Base-by-base conservation (phyloP, 2,113 vertebrate species). In the Oncorhynchus nerka region DNA sequence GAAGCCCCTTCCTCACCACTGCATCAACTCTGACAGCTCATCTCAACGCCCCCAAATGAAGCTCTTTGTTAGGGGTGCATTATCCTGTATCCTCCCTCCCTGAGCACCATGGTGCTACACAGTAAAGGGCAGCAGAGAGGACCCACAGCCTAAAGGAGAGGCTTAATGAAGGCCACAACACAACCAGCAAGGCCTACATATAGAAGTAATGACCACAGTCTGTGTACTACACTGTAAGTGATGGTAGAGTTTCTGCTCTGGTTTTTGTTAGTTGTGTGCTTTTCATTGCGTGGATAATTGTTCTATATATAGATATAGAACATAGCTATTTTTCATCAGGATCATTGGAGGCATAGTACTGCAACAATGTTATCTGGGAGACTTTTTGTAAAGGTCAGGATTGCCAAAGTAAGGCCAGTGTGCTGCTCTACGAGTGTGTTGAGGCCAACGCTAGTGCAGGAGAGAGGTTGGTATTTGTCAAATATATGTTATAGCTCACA, bases 81-180 rank as follows among this genome's bases (percentile, higher is more conserved):
- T 62, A n/a, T 80, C 65, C 69, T 49, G 70, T 67, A 51, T 86
- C 75, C 80, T 79, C 48, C 74, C 86, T 88, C 86, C 81, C 87
- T 82, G 32, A 77, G 70, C 81, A 70, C 75, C 74, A 77, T 79
- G 73, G 80, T 86, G 81, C 76, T 74, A 71, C 70, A 26, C 77
- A 75, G 72, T 85, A 84, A 91, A 90, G 81, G 86, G 83, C 86
- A 90, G 71, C 28, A 16, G 55, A 48, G 75, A 78, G 73, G 57
- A 83, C 78, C 79, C 71, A 79, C 76, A 48, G 70, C 80, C 82
- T 76, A 84, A 85, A 88, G 83, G 73, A 87, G 82, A 75, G 77
- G 75, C 85, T 79, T 86, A 90, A 90, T 88, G 81, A 90, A 90
- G 84, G 83, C 84, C 85, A 90, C 84, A 68, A 86, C 77, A 90